A percentile compares a stretch with the other conserved stretches of the same genome.
Conservation (phyloP, 2,113 vertebrate genomes). For the Furnarius figulus region DNA sequence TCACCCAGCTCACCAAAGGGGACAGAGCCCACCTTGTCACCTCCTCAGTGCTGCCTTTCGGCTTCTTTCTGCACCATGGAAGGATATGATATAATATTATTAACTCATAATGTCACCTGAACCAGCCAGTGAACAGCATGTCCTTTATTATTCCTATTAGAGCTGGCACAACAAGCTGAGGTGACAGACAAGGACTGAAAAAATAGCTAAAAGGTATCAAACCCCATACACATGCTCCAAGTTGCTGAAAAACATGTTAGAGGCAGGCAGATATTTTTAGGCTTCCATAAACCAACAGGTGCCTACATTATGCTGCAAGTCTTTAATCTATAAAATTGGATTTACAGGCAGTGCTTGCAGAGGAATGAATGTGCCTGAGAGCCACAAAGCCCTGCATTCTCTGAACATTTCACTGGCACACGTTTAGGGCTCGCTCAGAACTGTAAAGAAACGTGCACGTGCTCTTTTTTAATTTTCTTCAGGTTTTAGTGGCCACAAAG, state of each 20-base stretch:
- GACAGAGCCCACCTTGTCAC: background rate
- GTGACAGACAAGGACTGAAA: conserved; percentile 26
- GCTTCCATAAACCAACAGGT: conserved; percentile 35
- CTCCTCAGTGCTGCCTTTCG: background rate
- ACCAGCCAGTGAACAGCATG: background rate
- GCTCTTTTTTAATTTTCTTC: background rate
- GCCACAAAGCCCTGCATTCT: conserved; percentile 10
- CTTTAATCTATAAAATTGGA: conserved; percentile 33
- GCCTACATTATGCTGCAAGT: conserved; percentile 4
- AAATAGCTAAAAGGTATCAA: background rate
- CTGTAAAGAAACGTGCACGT: background rate
- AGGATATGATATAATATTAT: background rate
- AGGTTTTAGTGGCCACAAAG: background rate
- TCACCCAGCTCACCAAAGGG: background rate
- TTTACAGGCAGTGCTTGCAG: background rate
- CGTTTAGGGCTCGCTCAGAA: background rate
- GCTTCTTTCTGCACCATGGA: background rate
- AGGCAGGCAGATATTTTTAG: conserved; percentile 46
- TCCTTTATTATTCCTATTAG: background rate
- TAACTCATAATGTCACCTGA: conserved; percentile 15
- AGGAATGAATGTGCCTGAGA: background rate
- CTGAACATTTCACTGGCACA: background rate
- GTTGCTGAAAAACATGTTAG: conserved; percentile 22
- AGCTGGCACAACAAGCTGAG: conserved; percentile 22
- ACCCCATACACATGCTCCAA: background rate